phyloP scores from a whole-genome alignment of 1,140 invertebrate species.

The Lineus longissimus region DNA sequence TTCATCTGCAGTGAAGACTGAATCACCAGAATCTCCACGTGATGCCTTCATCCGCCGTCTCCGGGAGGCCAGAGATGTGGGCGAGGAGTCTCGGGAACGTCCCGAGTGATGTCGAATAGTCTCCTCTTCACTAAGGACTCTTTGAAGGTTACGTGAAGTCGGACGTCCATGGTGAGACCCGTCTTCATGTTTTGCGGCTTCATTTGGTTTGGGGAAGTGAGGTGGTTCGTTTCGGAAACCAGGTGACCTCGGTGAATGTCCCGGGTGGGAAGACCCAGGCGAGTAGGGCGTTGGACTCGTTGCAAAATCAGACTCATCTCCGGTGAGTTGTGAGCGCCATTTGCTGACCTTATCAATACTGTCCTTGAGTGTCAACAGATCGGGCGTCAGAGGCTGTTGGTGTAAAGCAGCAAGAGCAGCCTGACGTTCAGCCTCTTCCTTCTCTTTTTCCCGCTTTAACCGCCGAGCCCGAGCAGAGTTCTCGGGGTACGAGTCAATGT shows the following conservation, averaged over 20 bases:
- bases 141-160: not conserved
- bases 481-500: slow-evolving; percentile 40
- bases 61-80: not conserved
- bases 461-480: slow-evolving; percentile 23
- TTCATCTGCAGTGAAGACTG: slow-evolving; percentile 29
- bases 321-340: not conserved
- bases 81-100: not conserved
- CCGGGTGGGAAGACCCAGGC: not conserved
- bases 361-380: slow-evolving; percentile 44
- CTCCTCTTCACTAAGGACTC: not conserved
- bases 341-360: slow-evolving; percentile 48
- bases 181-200: not conserved
- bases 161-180: not conserved
- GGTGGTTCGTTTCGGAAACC: not conserved
- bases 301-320: slow-evolving; percentile 7
- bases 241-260: not conserved
- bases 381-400: slow-evolving; percentile 38
- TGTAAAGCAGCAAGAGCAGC: not conserved
- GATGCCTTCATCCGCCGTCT: slow-evolving; percentile 12
- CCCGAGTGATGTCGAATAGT: no score
- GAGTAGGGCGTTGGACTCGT: not conserved
- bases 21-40: slow-evolving; percentile 28
- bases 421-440: not conserved
- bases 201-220: slow-evolving; percentile 6
- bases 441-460: slow-evolving; percentile 3